Evolutionary conservation across 64 coral and sea anemone genomes (phyloP), one percentile per base, ranked within the genome.

Genomic region (Actinia tenebrosa): DNA sequence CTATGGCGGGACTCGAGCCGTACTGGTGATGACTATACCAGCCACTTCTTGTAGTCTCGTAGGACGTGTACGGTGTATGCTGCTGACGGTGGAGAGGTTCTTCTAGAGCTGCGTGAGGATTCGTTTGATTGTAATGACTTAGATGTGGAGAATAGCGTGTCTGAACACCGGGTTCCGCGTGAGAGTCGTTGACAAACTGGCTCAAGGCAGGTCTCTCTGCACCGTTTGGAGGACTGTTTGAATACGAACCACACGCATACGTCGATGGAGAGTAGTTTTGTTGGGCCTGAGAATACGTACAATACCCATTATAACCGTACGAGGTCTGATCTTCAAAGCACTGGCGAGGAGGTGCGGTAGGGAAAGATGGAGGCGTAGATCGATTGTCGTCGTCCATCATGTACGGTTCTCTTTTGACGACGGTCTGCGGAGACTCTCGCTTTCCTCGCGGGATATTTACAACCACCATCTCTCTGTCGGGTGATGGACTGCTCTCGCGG

Each of bases 361-460:
- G 94, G 64, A 97, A 97, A 16, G 94, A 93, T 75, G 91, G 94
- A 54, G 94, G 94, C 13, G 94, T 93, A 17, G 91, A 53, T 68
- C 30, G 90, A 55, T 87, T 87, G 7, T 72, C 68, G 46, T 93
- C 94, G 22, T 87, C 81, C 44, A 97, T 71, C 94, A 93, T 93
- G 68, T 90, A 97, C 16, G 91, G 91, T 81, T 90, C 94, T 25
- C 81, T 89, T 80, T 93, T 92, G 87, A 87, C 88, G 52, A 42
- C 82, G n/a, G 77, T 84, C 61, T 86, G 89, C 27, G 77, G 86
- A 50, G 50, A 80, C 55, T 56, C 23, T 83, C 30, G 60, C 59
- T 83, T 78, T 86, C 42, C 72, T 88, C 54, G 81, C 86, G 80
- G 81, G 64, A 60, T 87, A 85, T 85, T 92, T 62, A 9, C 75